A percentile compares a stretch with the other conserved stretches of the same genome.
These are phyloP conservation scores for Gallinago nigripennis DNA, from an alignment of 2,797 vertebrate species.

Conservation along the genomic window DNA sequence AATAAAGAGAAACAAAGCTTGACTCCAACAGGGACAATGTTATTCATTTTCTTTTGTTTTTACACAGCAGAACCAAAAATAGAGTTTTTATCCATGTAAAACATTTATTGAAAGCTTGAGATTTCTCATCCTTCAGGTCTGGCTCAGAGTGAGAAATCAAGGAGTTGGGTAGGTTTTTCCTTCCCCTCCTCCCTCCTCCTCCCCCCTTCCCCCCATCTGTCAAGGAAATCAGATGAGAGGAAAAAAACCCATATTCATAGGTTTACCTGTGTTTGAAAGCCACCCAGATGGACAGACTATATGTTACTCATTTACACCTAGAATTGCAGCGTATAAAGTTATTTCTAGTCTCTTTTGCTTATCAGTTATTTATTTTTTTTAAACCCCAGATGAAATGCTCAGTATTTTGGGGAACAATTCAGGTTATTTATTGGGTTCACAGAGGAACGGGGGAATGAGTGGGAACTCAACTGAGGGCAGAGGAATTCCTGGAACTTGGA, in stretches of 20 bases:
- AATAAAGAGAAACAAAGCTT: neutral
- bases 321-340: neutral
- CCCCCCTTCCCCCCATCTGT: neutral
- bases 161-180: neutral
- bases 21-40: conserved; percentile 2
- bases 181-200: neutral
- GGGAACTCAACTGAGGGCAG: neutral
- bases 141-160: neutral
- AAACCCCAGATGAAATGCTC: neutral
- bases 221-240: conserved; percentile 50
- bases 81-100: conserved; percentile 10
- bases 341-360: neutral
- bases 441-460: neutral
- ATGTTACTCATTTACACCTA: conserved; percentile 33
- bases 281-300: conserved; percentile 34
- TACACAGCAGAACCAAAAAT: conserved; percentile 1
- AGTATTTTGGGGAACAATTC: neutral
- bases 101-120: neutral
- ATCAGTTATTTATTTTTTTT: neutral
- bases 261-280: neutral
- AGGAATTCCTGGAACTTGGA: neutral
- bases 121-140: neutral
- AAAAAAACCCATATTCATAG: neutral
- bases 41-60: conserved; percentile 23
- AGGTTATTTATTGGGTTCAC: neutral